phyloP scores from a whole-genome alignment of 2,797 vertebrate genomes.

The Esox lucius region DNA sequence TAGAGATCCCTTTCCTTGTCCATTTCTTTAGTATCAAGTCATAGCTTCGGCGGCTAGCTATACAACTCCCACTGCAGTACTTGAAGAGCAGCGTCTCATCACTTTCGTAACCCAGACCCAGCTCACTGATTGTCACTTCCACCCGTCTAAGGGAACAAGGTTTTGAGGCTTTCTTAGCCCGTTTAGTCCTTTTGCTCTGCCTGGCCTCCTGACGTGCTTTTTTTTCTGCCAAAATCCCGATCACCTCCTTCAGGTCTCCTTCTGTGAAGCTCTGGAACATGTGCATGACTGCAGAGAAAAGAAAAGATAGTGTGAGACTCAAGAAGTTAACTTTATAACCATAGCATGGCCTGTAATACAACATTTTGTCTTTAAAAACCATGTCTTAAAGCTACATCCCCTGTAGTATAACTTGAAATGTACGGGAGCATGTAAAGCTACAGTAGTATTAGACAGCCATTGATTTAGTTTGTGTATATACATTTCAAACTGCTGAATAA shows the following conservation, averaged over 20 bases:
- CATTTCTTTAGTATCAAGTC: conserved; percentile 78
- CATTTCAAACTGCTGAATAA: background rate
- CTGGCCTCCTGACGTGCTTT: conserved; percentile 61
- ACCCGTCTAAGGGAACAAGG: conserved; percentile 79
- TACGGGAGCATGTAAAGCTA: background rate
- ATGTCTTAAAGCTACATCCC: background rate
- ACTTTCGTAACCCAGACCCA: conserved; percentile 81
- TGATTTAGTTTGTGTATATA: background rate
- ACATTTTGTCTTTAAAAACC: background rate
- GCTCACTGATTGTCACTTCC: conserved; percentile 81
- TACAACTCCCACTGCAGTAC: conserved; percentile 84
- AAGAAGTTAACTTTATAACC: background rate
- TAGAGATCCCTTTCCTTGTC: conserved; percentile 71
- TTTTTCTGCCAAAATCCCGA: conserved; percentile 69
- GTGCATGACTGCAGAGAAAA: conserved; percentile 43
- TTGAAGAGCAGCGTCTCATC: conserved; percentile 84
- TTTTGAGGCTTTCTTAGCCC: conserved; percentile 73
- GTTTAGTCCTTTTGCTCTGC: conserved; percentile 71
- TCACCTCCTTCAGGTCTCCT: conserved; percentile 78
- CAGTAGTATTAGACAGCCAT: background rate
- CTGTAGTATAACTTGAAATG: background rate
- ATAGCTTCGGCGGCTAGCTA: conserved; percentile 74
- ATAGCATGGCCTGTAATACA: background rate
- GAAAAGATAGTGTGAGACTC: background rate
- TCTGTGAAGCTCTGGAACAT: conserved; percentile 85